Percentiles rank a stretch among this genome's conserved stretches.
These are phyloP conservation scores for Penaeus vannamei DNA, from an alignment of 1,140 invertebrate genomes.

Conservation along the genomic window DNA sequence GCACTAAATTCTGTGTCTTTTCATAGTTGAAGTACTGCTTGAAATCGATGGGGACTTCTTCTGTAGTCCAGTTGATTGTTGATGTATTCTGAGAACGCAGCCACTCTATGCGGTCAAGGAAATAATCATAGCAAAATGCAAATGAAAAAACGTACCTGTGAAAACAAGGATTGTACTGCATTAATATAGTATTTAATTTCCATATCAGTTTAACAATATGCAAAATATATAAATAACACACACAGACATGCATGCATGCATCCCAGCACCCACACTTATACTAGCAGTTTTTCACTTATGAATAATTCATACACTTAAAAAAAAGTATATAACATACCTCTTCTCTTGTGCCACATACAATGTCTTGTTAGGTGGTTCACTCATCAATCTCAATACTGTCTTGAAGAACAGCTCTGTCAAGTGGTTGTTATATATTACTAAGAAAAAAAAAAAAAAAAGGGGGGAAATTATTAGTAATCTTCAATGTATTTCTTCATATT, in stretches of 20 bases:
- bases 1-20: constrained; percentile 81
- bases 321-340: constrained; percentile 57
- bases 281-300: no score
- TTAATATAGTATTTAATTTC: not conserved
- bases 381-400: constrained; percentile 81
- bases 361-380: constrained; percentile 75
- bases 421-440: constrained; percentile 86
- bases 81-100: constrained; percentile 45
- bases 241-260: no score
- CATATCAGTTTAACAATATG: no score
- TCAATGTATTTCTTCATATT: not conserved
- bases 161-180: constrained; percentile 1
- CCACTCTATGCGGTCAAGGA: constrained; percentile 76
- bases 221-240: no score
- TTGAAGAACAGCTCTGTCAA: constrained; percentile 86
- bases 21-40: constrained; percentile 88
- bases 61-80: constrained; percentile 53
- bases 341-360: constrained; percentile 89
- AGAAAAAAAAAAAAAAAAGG: constrained; percentile 4
- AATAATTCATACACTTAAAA: no score
- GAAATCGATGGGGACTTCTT: constrained; percentile 78
- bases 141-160: constrained; percentile 83
- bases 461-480: no score
- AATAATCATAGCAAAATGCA: constrained; percentile 89
- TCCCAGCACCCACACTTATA: not conserved